Conservation (phyloP, 2,888 invertebrate genomes). For the Cheilosia pagana region DNA sequence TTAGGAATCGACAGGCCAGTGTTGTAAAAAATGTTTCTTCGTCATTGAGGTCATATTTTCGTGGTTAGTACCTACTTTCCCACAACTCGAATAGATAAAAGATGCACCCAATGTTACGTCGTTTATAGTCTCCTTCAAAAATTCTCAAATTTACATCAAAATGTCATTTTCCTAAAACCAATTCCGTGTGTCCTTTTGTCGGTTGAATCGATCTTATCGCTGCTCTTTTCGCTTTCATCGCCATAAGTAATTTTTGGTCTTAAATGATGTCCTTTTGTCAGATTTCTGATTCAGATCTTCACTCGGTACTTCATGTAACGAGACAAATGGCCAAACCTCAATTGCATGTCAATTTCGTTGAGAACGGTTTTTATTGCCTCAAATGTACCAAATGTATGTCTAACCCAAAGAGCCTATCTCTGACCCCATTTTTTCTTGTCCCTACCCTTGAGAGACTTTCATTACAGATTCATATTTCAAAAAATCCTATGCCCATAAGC, state of each 20-base stretch:
- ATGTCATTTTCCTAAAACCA: neutral
- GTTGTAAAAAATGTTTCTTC: too few relatives aligned
- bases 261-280: neutral
- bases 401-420: conserved; percentile 36
- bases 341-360: neutral
- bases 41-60: too few relatives aligned
- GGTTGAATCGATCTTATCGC: too few relatives aligned
- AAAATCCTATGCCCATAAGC: conserved; percentile 6
- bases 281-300: neutral
- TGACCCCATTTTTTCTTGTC: conserved; percentile 27
- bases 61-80: too few relatives aligned
- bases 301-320: neutral
- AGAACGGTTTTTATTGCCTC: neutral
- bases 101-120: too few relatives aligned
- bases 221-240: too few relatives aligned
- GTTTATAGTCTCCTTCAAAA: too few relatives aligned
- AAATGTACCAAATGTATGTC: conserved; percentile 25
- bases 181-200: too few relatives aligned
- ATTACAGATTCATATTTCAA: conserved; percentile 25
- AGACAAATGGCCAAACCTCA: neutral
- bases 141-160: neutral
- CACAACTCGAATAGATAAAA: too few relatives aligned
- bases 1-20: too few relatives aligned
- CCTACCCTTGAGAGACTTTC: conserved; percentile 34
- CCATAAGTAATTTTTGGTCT: too few relatives aligned